Evolutionary conservation across 2,888 invertebrate species (phyloP), one percentile per base, ranked within the genome.

Genomic region (Linnaemya vulpina): DNA sequence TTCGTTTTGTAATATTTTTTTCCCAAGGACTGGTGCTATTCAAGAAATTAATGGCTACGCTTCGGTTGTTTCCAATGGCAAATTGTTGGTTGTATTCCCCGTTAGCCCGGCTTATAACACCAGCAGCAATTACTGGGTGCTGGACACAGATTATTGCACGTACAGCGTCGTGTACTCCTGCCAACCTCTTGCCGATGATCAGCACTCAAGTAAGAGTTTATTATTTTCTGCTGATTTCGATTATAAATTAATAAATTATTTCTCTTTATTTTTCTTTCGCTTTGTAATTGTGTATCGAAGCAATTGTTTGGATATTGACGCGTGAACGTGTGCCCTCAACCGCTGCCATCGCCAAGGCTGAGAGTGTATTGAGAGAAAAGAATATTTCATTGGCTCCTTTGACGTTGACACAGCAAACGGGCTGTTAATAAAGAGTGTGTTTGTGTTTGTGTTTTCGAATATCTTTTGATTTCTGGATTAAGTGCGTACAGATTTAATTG

Each of bases 81-180:
- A 86, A 65, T 38, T 88, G 3, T 25, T 70, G 22, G 86, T 88
- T 0, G 55, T 79, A n/a, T 88, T 88, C 43, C 86, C 87, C 9
- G 74, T 87, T 20, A 65, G 43, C 25, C 51, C 82, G 7, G 11
- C 40, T 49, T 53, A 35, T 15, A 62, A 67, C n/a, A 81, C 58
- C 0, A 68, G 81, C 22, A 85, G 81, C 63, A 83, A 87, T 67
- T 94, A 94, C 87, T 94, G 94, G 94, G 89, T 95, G 30, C 87
- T 95, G 17, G 94, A 93, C 67, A 94, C 94, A 0, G 94, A 95
- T 88, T 95, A 95, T 88, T 91, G 91, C 0, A 92, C 91, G 74
- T 95, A 93, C 87, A 91, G 94, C 9, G 94, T 95, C 1, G 93
- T 94, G 2, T 94, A 94, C 93, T 93, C 94, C n/a, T 95, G 95